Evolutionary conservation across 2,888 invertebrate genomes (phyloP).

Genomic region (Drosophila subsilvestris): DNA sequence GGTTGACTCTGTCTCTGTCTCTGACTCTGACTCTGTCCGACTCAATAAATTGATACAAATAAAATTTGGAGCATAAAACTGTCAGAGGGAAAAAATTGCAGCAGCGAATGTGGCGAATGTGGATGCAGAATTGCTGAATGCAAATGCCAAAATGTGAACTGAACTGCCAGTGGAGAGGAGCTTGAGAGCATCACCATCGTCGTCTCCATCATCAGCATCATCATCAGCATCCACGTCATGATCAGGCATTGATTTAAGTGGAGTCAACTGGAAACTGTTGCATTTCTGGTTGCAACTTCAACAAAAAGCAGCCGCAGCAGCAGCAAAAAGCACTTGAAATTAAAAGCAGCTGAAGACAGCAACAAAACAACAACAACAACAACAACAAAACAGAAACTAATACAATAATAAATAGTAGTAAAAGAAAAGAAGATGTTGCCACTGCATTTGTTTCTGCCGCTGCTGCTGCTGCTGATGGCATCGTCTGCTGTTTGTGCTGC

Average conservation of each 20-base stretch:
- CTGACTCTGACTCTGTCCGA: constrained; percentile 68
- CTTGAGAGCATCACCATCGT: constrained; percentile 36
- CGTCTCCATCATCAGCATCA: no score
- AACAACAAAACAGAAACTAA: constrained; percentile 48
- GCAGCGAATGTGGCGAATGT: constrained; percentile 41
- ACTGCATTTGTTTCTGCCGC: constrained; percentile 23
- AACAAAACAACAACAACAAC: no score
- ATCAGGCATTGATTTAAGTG: constrained; percentile 70
- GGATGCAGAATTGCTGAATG: constrained; percentile 49
- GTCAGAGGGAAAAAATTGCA: constrained; percentile 57
- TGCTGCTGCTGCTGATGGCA: constrained; percentile 47
- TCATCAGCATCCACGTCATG: constrained; percentile 33
- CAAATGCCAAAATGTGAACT: constrained; percentile 78
- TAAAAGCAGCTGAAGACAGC: constrained; percentile 40
- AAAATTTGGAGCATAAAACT: constrained; percentile 78
- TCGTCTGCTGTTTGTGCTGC: constrained; percentile 49
- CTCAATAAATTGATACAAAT: constrained; percentile 65
- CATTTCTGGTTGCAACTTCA: constrained; percentile 49
- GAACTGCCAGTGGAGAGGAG: constrained; percentile 20
- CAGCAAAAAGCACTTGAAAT: constrained; percentile 46
- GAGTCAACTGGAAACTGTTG: constrained; percentile 65
- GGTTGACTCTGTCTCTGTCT: constrained; percentile 74
- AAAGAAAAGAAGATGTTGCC: constrained; percentile 76
- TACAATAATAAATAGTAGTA: constrained; percentile 68
- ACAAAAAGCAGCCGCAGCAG: constrained; percentile 14